A percentile compares a stretch with the other conserved stretches of the same genome.
These are phyloP conservation scores for Lytechinus pictus DNA, from an alignment of 35 echinoderm and acorn worm genomes.

Conservation along the genomic window DNA sequence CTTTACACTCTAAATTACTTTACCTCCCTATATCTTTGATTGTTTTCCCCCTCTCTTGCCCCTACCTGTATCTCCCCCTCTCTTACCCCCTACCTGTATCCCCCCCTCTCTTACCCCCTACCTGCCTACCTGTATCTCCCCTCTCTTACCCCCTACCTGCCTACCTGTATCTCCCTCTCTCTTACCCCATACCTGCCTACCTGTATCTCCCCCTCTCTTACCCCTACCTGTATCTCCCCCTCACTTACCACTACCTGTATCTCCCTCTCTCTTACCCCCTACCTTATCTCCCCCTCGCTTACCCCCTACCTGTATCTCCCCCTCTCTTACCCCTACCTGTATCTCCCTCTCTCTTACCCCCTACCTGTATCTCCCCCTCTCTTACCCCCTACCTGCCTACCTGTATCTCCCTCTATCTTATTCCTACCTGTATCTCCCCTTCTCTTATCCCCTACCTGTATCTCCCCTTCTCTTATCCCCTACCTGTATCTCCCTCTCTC, in stretches of 20 bases:
- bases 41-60: not conserved
- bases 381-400: not conserved
- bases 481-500: not conserved
- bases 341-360: too few species aligned
- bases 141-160: not conserved
- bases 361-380: not conserved
- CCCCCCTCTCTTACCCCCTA: not conserved
- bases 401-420: not conserved
- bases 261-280: not conserved
- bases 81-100: not conserved
- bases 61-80: not conserved
- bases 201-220: not conserved
- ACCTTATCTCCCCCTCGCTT: not conserved
- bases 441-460: not conserved
- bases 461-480: too few species aligned
- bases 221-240: not conserved
- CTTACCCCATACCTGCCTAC: too few species aligned
- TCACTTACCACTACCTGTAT: not conserved
- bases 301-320: not conserved
- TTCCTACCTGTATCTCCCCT: not conserved
- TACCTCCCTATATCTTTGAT: not conserved
- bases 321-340: not conserved
- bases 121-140: not conserved
- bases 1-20: not conserved
- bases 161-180: too few species aligned